A percentile compares a stretch with the other conserved stretches of the same genome.
Evolutionary conservation across 2,888 invertebrate genomes (phyloP).

Genomic region (Morinoia aosen): DNA sequence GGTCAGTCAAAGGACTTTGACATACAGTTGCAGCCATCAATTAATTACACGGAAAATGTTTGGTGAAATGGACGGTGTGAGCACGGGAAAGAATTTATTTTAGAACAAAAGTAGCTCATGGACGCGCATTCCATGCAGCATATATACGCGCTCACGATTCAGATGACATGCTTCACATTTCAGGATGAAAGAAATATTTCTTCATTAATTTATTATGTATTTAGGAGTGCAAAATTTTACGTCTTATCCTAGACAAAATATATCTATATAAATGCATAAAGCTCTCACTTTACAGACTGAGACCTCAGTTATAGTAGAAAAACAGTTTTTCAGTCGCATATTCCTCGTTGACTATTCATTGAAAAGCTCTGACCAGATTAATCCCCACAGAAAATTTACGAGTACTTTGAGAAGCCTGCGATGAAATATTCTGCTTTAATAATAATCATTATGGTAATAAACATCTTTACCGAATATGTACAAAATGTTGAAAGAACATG

Average conservation of each 20-base stretch:
- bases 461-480: constrained; percentile 43
- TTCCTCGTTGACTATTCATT: background rate
- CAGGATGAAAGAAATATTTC: background rate
- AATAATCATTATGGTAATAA: constrained; percentile 7
- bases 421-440: constrained; percentile 16
- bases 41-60: no score
- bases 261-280: constrained; percentile 28
- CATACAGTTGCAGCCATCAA: no score
- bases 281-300: constrained; percentile 2
- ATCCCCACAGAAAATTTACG: background rate
- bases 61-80: no score
- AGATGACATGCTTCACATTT: background rate
- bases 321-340: constrained; percentile 23
- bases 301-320: constrained; percentile 1
- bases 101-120: no score
- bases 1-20: no score
- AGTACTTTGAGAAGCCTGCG: background rate
- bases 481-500: constrained; percentile 45
- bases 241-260: constrained; percentile 25
- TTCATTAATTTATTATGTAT: background rate
- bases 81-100: no score
- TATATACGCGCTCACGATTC: background rate
- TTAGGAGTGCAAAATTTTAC: constrained; percentile 42
- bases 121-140: no score
- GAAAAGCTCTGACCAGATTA: background rate